Evolutionary conservation across 2,113 vertebrate genomes (phyloP).

Genomic region (Lycocorax pyrrhopterus): DNA sequence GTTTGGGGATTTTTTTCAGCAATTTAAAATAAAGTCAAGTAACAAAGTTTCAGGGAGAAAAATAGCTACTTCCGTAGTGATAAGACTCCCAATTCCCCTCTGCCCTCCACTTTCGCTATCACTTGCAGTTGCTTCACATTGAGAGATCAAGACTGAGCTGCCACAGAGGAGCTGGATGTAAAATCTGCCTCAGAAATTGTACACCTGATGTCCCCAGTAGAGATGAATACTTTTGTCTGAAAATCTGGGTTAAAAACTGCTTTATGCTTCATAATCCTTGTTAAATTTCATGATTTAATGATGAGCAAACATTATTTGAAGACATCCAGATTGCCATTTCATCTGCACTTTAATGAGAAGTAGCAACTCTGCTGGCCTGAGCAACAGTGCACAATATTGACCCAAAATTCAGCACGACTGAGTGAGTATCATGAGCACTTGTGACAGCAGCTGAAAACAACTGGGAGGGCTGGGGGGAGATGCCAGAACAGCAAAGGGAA

Average conservation of each 20-base stretch:
- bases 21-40: not conserved
- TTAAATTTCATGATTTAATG: not conserved
- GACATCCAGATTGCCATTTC: not conserved
- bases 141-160: not conserved
- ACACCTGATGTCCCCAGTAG: not conserved
- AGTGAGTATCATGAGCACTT: rapidly evolving
- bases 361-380: not conserved
- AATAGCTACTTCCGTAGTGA: not conserved
- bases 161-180: not conserved
- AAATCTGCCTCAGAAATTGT: not conserved
- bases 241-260: not conserved
- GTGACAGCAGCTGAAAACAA: not conserved
- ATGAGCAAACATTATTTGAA: not conserved
- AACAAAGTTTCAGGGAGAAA: not conserved
- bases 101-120: too few species aligned
- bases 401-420: not conserved
- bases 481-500: not conserved
- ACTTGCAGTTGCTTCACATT: not conserved
- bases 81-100: rapidly evolving
- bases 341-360: not conserved
- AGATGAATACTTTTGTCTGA: not conserved
- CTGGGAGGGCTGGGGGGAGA: not conserved
- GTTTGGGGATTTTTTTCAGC: not conserved
- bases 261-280: not conserved
- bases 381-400: not conserved